Evolutionary conservation across 1,140 invertebrate genomes (phyloP).

Genomic region (Acromyrmex charruanus): DNA sequence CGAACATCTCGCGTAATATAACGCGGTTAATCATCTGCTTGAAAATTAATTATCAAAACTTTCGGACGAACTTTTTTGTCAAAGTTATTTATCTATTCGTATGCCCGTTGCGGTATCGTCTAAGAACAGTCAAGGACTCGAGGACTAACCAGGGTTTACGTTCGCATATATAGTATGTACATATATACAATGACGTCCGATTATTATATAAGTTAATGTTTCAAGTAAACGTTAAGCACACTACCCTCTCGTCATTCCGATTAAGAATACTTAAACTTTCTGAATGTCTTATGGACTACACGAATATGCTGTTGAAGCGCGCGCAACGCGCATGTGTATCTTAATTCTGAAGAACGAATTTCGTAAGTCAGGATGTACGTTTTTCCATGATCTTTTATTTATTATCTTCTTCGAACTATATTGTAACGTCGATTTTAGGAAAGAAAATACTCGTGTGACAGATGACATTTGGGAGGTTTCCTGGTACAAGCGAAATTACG

Average conservation of each 20-base stretch:
- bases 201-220: conserved; percentile 70
- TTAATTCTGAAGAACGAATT: conserved; percentile 7
- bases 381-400: not conserved
- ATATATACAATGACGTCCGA: conserved; percentile 77
- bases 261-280: conserved; percentile 30
- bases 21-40: conserved; percentile 37
- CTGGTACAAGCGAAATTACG: conserved; percentile 24
- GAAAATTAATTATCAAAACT: conserved; percentile 45
- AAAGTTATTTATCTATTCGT: conserved; percentile 33
- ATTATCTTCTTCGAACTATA: not conserved
- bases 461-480: conserved; percentile 45
- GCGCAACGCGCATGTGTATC: not conserved
- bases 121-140: conserved; percentile 77
- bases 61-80: conserved; percentile 38
- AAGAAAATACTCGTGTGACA: conserved; percentile 39
- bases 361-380: not conserved
- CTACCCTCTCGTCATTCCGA: conserved; percentile 66
- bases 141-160: conserved; percentile 86
- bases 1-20: conserved; percentile 15
- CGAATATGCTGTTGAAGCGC: not conserved
- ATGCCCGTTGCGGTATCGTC: conserved; percentile 48
- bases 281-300: conserved; percentile 46
- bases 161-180: conserved; percentile 80
- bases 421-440: not conserved
- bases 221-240: conserved; percentile 62